Conservation (phyloP, 1,140 invertebrate genomes). For the Chironomus striatipennis region DNA sequence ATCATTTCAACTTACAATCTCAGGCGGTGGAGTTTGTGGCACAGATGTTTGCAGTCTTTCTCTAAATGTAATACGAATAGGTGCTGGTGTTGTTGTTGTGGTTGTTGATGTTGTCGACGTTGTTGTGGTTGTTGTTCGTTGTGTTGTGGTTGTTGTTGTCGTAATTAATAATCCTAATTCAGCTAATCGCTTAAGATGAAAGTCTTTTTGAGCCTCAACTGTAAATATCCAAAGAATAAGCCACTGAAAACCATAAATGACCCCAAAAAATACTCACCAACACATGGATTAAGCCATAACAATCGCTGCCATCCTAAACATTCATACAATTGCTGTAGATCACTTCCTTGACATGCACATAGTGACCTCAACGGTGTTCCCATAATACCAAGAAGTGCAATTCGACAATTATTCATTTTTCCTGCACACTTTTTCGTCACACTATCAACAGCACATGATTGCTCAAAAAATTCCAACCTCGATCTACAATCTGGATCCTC, state of each 20-base stretch:
- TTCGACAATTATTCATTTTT: conserved; percentile 63
- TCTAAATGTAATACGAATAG: conserved; percentile 31
- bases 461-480: conserved; percentile 76
- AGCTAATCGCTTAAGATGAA: conserved; percentile 58
- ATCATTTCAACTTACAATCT: not conserved
- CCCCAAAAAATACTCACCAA: conserved; percentile 56
- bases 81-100: conserved; percentile 37
- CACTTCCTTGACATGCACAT: conserved; percentile 76
- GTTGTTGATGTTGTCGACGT: conserved; percentile 44
- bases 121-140: conserved; percentile 29
- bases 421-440: conserved; percentile 84
- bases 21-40: not conserved
- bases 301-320: conserved; percentile 82
- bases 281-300: conserved; percentile 86
- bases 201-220: conserved; percentile 85
- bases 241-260: no score
- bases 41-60: conserved; percentile 9
- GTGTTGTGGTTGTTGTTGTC: conserved; percentile 39
- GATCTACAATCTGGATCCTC: conserved; percentile 65
- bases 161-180: conserved; percentile 42
- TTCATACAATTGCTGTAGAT: conserved; percentile 71
- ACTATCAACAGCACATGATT: conserved; percentile 80
- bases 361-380: conserved; percentile 74
- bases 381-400: conserved; percentile 73
- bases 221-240: conserved; percentile 35